Evolutionary conservation across 2,113 vertebrate genomes (phyloP).

Genomic region (Heptranchias perlo): DNA sequence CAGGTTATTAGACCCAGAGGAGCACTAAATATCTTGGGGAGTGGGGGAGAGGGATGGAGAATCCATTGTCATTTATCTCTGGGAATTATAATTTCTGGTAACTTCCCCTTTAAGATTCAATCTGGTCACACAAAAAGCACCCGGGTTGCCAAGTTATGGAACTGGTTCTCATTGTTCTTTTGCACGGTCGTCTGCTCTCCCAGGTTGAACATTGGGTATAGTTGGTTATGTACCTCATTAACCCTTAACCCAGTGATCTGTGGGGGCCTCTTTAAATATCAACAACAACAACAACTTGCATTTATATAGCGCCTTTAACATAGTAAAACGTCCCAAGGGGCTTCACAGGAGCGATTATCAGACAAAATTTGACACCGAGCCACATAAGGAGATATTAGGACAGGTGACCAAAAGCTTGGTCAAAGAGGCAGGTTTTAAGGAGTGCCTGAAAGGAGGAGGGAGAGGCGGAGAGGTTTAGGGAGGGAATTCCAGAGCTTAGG

Average conservation of each 20-base stretch:
- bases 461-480: too few species aligned
- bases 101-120: not conserved
- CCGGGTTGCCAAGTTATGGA: not conserved
- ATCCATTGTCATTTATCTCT: not conserved
- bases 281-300: too few species aligned
- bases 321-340: not conserved
- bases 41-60: not conserved
- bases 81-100: too few species aligned
- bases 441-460: too few species aligned
- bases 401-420: too few species aligned
- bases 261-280: not conserved
- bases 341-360: too few species aligned
- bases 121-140: not conserved
- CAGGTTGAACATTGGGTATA: not conserved
- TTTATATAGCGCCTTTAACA: not conserved
- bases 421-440: too few species aligned
- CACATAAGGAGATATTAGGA: too few species aligned
- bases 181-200: not conserved
- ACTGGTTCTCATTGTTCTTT: not conserved
- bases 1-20: not conserved
- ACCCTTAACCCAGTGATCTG: not conserved
- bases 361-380: too few species aligned
- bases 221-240: not conserved
- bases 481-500: too few species aligned
- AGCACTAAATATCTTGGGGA: not conserved